Evolutionary conservation across 2,888 invertebrate species (phyloP).

Genomic region (Trilocha varians): DNA sequence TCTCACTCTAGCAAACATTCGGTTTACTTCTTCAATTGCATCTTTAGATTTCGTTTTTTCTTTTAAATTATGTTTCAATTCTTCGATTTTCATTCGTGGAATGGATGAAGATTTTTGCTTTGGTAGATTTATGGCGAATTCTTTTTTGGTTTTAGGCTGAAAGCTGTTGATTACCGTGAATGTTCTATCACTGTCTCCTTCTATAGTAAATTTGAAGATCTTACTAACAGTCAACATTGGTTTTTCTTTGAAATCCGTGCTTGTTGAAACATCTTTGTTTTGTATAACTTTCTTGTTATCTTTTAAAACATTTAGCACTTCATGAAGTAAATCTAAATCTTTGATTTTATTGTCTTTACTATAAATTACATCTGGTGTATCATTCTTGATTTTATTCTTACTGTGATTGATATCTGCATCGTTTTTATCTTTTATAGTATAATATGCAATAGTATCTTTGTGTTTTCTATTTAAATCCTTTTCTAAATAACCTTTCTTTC

Average conservation of each 20-base stretch:
- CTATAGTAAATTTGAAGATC: slow-evolving; percentile 39
- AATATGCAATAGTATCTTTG: too few relatives aligned
- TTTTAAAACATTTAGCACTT: slow-evolving; percentile 54
- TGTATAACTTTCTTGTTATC: slow-evolving; percentile 33
- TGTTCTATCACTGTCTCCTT: slow-evolving; percentile 20
- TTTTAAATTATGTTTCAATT: slow-evolving; percentile 45
- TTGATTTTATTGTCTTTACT: slow-evolving; percentile 10
- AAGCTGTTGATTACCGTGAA: slow-evolving; percentile 35
- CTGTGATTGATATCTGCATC: too few relatives aligned
- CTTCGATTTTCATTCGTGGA: slow-evolving; percentile 62
- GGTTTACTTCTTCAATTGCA: slow-evolving; percentile 53
- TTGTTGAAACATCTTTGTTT: slow-evolving; percentile 40
- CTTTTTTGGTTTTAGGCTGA: slow-evolving; percentile 31
- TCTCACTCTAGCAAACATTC: slow-evolving; percentile 55
- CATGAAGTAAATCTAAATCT: slow-evolving; percentile 45
- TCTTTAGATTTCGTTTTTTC: slow-evolving; percentile 49
- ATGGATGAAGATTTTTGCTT: slow-evolving; percentile 57
- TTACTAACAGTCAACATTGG: slow-evolving; percentile 26
- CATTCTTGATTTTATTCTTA: not conserved
- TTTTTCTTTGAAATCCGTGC: slow-evolving; percentile 24
- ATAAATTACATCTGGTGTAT: too few relatives aligned
- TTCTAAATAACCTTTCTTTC: too few relatives aligned
- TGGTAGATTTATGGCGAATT: slow-evolving; percentile 27
- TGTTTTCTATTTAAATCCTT: too few relatives aligned
- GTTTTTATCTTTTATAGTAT: too few relatives aligned